A percentile compares a stretch with the other conserved stretches of the same genome.
phyloP scores from a whole-genome alignment of 2,797 vertebrate species.

The Acrossocheilus wenchowensis region DNA sequence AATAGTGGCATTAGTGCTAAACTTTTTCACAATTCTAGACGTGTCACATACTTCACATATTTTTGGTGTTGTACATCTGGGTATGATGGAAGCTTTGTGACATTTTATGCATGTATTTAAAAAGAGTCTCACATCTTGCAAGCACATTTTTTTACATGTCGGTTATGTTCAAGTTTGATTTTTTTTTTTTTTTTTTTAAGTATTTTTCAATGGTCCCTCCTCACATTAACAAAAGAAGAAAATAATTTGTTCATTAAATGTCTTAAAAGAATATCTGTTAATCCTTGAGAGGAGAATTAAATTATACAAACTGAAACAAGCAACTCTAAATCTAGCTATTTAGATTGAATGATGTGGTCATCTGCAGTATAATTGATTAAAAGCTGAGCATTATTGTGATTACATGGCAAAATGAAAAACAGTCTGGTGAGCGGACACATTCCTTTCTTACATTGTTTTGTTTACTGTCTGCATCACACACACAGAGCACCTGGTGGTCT shows the following conservation, averaged over 20 bases:
- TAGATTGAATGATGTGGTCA: slow-evolving; percentile 2
- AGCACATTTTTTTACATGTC: not conserved
- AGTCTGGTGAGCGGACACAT: slow-evolving; percentile 36
- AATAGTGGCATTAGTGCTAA: slow-evolving; percentile 26
- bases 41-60: slow-evolving; percentile 6
- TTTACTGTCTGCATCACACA: slow-evolving; percentile 46
- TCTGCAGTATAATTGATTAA: slow-evolving; percentile 39
- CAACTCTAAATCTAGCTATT: not conserved
- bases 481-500: slow-evolving; percentile 55
- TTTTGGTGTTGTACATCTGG: not conserved
- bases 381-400: slow-evolving; percentile 10
- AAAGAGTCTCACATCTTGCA: not conserved
- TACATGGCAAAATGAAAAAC: slow-evolving; percentile 28
- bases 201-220: not conserved
- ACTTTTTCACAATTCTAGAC: slow-evolving; percentile 4
- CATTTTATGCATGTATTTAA: not conserved
- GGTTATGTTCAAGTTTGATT: not conserved
- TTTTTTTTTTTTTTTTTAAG: not conserved
- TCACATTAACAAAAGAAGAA: slow-evolving; percentile 11
- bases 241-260: not conserved
- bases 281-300: not conserved
- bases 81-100: not conserved
- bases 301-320: slow-evolving; percentile 4
- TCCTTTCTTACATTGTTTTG: slow-evolving; percentile 44
- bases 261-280: not conserved